Conservation (phyloP, 2,888 invertebrate species). For the Anthrax anthrax region DNA sequence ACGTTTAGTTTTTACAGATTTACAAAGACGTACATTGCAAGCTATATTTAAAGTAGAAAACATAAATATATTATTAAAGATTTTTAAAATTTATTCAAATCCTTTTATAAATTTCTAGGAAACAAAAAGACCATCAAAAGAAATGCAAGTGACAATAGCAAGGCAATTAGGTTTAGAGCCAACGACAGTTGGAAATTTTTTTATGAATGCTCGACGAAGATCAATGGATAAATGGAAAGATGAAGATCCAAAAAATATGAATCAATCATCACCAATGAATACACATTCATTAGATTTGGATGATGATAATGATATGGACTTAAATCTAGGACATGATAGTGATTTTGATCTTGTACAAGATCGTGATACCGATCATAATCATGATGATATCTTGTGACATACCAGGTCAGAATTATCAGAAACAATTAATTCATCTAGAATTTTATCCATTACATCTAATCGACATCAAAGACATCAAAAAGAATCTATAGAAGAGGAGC, state of each 20-base stretch:
- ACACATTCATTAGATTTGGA: constrained; percentile 25
- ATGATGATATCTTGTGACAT: constrained; percentile 21
- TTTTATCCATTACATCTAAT: constrained; percentile 3
- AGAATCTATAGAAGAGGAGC: neutral
- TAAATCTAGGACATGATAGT: constrained; percentile 26
- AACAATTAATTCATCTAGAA: neutral
- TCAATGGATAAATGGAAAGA: constrained; percentile 98
- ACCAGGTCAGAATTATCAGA: constrained; percentile 10
- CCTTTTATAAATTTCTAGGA: constrained; percentile 46
- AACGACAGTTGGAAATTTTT: constrained; percentile 97
- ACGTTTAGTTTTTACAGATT: constrained; percentile 99
- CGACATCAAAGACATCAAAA: constrained; percentile 4
- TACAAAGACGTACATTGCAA: constrained; percentile 98
- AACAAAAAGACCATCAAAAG: constrained; percentile 97
- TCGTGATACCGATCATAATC: constrained; percentile 14
- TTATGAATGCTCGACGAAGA: constrained; percentile 98
- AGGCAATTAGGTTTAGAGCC: constrained; percentile 92
- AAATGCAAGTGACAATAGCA: constrained; percentile 99
- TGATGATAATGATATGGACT: constrained; percentile 26
- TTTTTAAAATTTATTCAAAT: neutral
- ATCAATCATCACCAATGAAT: constrained; percentile 18
- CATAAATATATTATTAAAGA: neutral
- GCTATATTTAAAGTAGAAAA: constrained; percentile 91
- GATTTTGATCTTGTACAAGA: constrained; percentile 28
- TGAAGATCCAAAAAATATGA: constrained; percentile 44